These are phyloP conservation scores for Chaetorhynchus papuensis DNA, from an alignment of 2,113 vertebrate species.

Conservation along the genomic window DNA sequence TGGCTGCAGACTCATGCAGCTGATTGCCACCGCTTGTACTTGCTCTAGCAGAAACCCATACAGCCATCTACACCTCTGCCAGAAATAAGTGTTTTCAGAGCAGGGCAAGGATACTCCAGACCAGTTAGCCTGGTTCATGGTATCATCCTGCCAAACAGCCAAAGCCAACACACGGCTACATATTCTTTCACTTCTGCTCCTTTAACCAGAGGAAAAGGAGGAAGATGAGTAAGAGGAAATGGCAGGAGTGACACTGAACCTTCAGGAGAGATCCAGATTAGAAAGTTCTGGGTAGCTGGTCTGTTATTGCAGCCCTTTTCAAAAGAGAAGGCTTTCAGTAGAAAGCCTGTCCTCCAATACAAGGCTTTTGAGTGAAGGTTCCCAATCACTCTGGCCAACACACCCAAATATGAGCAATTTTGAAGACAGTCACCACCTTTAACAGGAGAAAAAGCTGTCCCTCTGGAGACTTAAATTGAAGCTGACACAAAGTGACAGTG, in stretches of 20 bases:
- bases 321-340: not conserved
- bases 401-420: not conserved
- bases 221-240: not conserved
- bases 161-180: not conserved
- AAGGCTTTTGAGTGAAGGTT: not conserved
- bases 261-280: not conserved
- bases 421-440: not conserved
- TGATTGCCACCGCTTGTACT: not conserved
- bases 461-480: not conserved
- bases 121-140: not conserved
- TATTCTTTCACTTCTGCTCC: not conserved
- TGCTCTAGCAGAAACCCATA: not conserved
- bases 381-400: not conserved
- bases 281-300: not conserved
- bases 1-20: not conserved
- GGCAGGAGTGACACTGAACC: not conserved
- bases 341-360: not conserved
- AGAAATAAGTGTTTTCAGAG: not conserved
- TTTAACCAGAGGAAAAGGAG: not conserved
- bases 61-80: not conserved
- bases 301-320: not conserved
- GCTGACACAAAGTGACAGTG: not conserved
- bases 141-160: not conserved
- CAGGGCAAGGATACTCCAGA: not conserved
- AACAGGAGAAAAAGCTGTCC: not conserved